These are phyloP conservation scores for zebrafish (Danio rerio) DNA, from an alignment of 2,113 vertebrate genomes.

Conservation along the genomic window DNA sequence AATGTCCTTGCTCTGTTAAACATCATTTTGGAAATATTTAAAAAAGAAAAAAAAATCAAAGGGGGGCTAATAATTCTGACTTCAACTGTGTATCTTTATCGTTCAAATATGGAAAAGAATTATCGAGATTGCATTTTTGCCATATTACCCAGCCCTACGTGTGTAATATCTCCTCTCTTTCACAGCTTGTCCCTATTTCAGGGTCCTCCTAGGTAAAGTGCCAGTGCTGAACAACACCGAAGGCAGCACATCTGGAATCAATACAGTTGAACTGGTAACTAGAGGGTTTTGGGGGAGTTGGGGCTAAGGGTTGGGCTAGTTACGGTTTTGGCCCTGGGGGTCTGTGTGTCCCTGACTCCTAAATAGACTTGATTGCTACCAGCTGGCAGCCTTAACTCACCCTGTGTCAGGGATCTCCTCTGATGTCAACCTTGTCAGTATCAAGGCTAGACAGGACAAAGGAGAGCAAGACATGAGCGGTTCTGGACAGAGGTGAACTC, in stretches of 20 bases:
- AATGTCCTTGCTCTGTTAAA: too few species aligned
- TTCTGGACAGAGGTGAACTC: conserved; percentile 53
- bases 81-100: too few species aligned
- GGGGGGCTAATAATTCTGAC: too few species aligned
- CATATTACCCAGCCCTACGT: too few species aligned
- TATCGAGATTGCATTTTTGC: too few species aligned
- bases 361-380: conserved; percentile 85
- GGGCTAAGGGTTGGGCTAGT: conserved; percentile 68
- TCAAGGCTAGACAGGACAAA: conserved; percentile 77
- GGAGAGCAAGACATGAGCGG: conserved; percentile 63
- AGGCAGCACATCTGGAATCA: conserved; percentile 79
- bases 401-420: conserved; percentile 80
- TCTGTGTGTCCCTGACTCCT: conserved; percentile 83
- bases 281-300: conserved; percentile 67
- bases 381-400: conserved; percentile 83
- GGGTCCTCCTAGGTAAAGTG: conserved; percentile 73
- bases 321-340: conserved; percentile 80
- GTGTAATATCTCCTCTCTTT: conserved; percentile 26
- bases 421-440: conserved; percentile 83
- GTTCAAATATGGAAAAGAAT: too few species aligned
- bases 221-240: conserved; percentile 47
- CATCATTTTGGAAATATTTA: too few species aligned
- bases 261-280: conserved; percentile 75
- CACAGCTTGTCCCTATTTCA: conserved; percentile 61
- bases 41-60: too few species aligned